These are phyloP conservation scores for Muscina levida DNA, from an alignment of 2,888 invertebrate species.

Conservation along the genomic window DNA sequence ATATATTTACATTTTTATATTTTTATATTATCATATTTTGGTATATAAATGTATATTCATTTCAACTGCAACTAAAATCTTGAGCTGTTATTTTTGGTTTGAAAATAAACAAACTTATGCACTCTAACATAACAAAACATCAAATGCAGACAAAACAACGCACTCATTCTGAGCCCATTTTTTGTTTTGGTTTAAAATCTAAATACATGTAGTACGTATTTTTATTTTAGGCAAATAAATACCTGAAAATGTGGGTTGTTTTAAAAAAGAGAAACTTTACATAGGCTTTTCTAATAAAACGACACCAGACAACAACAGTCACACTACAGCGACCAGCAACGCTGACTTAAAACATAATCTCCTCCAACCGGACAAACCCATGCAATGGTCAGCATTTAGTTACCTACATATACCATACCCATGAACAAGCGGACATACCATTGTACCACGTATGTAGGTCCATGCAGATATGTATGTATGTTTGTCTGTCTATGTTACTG, in stretches of 20 bases:
- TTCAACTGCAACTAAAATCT: too few species aligned
- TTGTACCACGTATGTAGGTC: too few species aligned
- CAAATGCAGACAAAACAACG: too few species aligned
- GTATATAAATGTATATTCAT: too few species aligned
- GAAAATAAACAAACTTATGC: too few species aligned
- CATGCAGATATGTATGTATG: too few species aligned
- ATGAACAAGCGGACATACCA: too few species aligned
- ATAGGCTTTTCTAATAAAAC: slow-evolving; percentile 10
- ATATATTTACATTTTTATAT: too few species aligned
- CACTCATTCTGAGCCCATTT: not conserved
- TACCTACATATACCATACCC: not conserved
- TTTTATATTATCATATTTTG: too few species aligned
- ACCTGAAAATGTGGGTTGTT: slow-evolving; percentile 4
- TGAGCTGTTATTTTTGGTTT: too few species aligned
- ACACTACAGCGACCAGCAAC: slow-evolving; percentile 9
- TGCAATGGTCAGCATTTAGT: not conserved
- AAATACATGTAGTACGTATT: too few species aligned
- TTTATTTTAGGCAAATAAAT: not conserved
- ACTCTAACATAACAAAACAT: too few species aligned
- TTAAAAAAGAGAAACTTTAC: slow-evolving; percentile 29
- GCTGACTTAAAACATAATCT: slow-evolving; percentile 23
- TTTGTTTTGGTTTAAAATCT: not conserved
- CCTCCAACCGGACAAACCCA: not conserved
- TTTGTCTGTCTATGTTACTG: not conserved
- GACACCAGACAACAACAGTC: slow-evolving; percentile 5